Base-by-base conservation (phyloP, 1,140 invertebrate species). In the Eupeodes corollae region DNA sequence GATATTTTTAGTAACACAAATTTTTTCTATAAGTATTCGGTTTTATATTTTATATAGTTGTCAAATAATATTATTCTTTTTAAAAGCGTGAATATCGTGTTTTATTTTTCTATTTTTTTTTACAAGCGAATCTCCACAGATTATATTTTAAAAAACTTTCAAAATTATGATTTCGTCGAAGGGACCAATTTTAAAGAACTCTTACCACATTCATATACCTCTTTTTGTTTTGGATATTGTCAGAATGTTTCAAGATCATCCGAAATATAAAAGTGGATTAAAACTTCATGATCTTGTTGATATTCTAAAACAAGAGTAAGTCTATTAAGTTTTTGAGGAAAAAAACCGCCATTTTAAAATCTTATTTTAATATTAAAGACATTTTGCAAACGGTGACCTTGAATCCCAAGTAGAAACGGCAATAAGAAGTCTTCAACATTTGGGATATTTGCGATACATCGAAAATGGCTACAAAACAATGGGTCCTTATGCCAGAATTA, bases 221-320 rank as follows among this genome's bases (percentile, higher is more conserved):
- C 41, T 67, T 0, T 67, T 60, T 32, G 60, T 67, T 11, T 52
- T 67, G 47, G 63, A 67, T 35, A 56, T 61, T 52, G 55, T 67
- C 21, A 58, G 63, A 42, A 48, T 55, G 2, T 63, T 67, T 21
- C 63, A 67, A 43, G 63, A 67, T 47, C 63, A 67, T 52, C 60
- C 63, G 13, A 58, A 57, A 30, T 67, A 61, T 47, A n/a, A 37
- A 14, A 48, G 49, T 15, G 63, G 63, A 33, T 58, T 67, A 1
- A 54, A 64, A 14, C 52, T 63, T 31, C 41, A 42, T 9, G 46
- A 67, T 13, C 64, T 67, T 14, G 49, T 67, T 0, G 61, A 57
- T 12, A 63, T 64, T 57, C 33, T 67, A 37, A 51, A 53, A 14
- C 61, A 63, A 26, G 61, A 67, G 63, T 67, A 50, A 57, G 61